Conservation (phyloP, 2,888 invertebrate species). For the Dryocosmus kuriphilus region DNA sequence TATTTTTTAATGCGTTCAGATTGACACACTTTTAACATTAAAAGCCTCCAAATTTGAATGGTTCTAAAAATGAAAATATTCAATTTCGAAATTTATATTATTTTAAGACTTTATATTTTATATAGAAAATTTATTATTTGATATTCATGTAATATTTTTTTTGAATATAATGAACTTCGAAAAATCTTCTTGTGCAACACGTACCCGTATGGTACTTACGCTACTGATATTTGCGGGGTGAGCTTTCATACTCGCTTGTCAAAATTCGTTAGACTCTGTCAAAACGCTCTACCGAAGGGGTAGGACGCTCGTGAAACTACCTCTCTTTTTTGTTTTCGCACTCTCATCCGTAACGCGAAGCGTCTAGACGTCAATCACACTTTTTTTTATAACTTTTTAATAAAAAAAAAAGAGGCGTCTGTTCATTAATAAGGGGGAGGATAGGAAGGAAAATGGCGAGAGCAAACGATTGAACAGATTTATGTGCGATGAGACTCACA, state of each 20-base stretch:
- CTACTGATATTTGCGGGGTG: constrained; percentile 43
- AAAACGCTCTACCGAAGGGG: constrained; percentile 58
- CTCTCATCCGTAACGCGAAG: constrained; percentile 34
- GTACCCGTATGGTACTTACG: neutral
- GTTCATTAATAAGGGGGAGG: constrained; percentile 14
- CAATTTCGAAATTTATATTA: no score
- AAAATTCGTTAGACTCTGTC: constrained; percentile 72
- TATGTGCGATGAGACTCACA: constrained; percentile 1
- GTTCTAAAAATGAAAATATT: no score
- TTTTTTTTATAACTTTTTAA: constrained; percentile 11
- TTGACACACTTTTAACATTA: no score
- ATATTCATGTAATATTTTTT: neutral
- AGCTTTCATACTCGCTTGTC: constrained; percentile 61
- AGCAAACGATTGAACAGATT: constrained; percentile 4
- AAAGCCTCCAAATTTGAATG: no score
- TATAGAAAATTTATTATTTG: neutral
- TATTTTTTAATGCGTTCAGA: no score
- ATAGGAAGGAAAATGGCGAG: neutral
- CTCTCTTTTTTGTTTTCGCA: constrained; percentile 54
- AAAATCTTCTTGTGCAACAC: neutral
- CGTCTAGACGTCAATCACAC: constrained; percentile 49
- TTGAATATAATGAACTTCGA: neutral
- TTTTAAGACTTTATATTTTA: neutral
- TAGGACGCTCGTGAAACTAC: constrained; percentile 39
- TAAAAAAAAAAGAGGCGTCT: constrained; percentile 17